These are phyloP conservation scores for Adelphocoris suturalis DNA, from an alignment of 2,888 invertebrate genomes.

Conservation along the genomic window DNA sequence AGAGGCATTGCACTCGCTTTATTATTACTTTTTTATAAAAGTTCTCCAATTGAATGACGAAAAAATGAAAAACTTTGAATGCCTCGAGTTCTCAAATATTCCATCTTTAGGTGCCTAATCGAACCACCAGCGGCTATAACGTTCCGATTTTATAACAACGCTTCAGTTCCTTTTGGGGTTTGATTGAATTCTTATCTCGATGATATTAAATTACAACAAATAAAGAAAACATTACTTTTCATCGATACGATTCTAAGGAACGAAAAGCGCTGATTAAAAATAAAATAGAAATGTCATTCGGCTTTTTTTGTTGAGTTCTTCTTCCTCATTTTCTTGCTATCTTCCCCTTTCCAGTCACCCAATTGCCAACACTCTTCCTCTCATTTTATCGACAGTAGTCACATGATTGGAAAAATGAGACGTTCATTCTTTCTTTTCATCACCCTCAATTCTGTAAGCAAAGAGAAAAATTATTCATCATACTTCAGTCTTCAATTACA, in stretches of 20 bases:
- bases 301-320: neutral
- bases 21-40: too few species aligned
- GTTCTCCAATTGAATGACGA: neutral
- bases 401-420: constrained; percentile 25
- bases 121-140: neutral
- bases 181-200: constrained; percentile 48
- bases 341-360: neutral
- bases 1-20: too few species aligned
- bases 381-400: neutral
- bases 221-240: constrained; percentile 31
- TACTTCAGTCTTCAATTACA: neutral
- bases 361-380: neutral
- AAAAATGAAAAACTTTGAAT: neutral
- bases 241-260: constrained; percentile 18
- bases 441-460: neutral
- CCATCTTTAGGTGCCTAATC: neutral
- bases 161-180: neutral
- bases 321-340: neutral
- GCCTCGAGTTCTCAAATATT: neutral
- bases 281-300: constrained; percentile 31
- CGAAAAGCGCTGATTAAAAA: constrained; percentile 18
- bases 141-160: neutral
- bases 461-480: neutral
- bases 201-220: constrained; percentile 41
- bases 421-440: constrained; percentile 1